Conservation (phyloP, 1,140 invertebrate genomes). For the Halictus rubicundus region DNA sequence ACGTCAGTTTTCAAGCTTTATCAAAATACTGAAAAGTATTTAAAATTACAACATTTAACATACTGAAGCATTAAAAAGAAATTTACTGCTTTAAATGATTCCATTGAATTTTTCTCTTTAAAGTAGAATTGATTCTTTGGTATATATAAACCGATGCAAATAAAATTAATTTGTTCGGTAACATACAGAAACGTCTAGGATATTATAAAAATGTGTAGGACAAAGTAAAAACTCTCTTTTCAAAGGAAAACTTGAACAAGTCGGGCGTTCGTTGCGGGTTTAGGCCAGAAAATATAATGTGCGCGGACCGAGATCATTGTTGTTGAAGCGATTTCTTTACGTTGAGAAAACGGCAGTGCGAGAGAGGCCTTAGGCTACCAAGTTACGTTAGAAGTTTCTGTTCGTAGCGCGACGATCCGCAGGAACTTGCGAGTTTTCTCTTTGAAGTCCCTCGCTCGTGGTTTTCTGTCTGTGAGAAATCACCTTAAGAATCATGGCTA, state of each 20-base stretch:
- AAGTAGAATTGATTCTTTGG: too few relatives aligned
- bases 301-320: not conserved
- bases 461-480: constrained; percentile 60
- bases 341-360: constrained; percentile 1
- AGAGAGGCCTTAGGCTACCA: constrained; percentile 51
- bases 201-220: too few relatives aligned
- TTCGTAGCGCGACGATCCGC: constrained; percentile 69
- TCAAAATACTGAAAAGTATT: too few relatives aligned
- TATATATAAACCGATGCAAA: too few relatives aligned
- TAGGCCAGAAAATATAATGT: not conserved
- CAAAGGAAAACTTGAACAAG: not conserved
- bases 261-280: not conserved
- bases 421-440: constrained; percentile 64
- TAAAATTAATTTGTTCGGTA: too few relatives aligned
- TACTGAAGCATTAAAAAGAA: too few relatives aligned
- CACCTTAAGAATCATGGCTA: constrained; percentile 65
- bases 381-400: constrained; percentile 71
- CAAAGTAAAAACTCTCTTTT: not conserved
- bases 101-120: too few relatives aligned
- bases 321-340: not conserved
- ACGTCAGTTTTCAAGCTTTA: too few relatives aligned
- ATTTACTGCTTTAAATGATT: too few relatives aligned
- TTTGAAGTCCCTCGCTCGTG: constrained; percentile 57
- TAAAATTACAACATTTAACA: too few relatives aligned
- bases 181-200: too few relatives aligned